Conservation (phyloP, 1,140 invertebrate species). For the Drosophila takahashii region DNA sequence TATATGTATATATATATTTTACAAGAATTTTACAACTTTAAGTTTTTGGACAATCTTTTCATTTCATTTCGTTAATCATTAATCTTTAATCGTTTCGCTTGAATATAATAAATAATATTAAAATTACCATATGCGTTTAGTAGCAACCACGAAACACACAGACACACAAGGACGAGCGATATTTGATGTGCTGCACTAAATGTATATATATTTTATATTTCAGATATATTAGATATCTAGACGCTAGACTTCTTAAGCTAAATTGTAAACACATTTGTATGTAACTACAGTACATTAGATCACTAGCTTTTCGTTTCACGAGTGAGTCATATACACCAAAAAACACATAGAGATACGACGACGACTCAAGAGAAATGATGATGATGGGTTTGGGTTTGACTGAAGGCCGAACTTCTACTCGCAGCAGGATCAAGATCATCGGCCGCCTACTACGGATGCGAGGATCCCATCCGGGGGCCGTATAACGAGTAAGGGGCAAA, state of each 20-base stretch:
- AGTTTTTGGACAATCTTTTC: conserved; percentile 83
- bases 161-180: conserved; percentile 38
- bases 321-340: conserved; percentile 55
- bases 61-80: conserved; percentile 75
- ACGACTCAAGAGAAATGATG: conserved; percentile 61
- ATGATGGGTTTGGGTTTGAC: conserved; percentile 34
- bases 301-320: conserved; percentile 82
- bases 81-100: conserved; percentile 52
- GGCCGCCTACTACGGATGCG: conserved; percentile 86
- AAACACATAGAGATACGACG: conserved; percentile 2
- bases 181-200: conserved; percentile 32
- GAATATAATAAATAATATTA: conserved; percentile 77
- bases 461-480: conserved; percentile 91
- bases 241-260: conserved; percentile 61
- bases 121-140: conserved; percentile 72
- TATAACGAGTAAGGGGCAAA: conserved; percentile 95
- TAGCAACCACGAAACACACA: conserved; percentile 54
- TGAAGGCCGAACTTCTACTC: conserved; percentile 40
- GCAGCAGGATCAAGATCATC: neutral
- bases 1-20: conserved; percentile 37
- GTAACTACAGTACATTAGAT: conserved; percentile 81
- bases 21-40: conserved; percentile 81
- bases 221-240: conserved; percentile 36
- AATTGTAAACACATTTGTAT: conserved; percentile 78
- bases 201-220: conserved; percentile 25